Percentiles rank a stretch among this genome's conserved stretches.
Evolutionary conservation across 2,113 vertebrate species (phyloP).

Genomic region (Cebus imitator): DNA sequence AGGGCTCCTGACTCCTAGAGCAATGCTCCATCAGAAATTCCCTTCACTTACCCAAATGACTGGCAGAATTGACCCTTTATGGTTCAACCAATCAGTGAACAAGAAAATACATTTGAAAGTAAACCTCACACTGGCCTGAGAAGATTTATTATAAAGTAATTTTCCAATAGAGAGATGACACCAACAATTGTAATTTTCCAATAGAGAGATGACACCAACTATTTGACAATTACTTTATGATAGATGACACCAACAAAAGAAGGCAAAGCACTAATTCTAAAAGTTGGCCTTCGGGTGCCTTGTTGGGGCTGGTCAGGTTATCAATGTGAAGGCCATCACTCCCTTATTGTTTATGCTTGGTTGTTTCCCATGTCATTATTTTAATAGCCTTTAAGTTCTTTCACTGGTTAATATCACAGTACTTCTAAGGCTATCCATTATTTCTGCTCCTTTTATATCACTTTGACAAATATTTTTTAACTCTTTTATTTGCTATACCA

Average conservation of each 20-base stretch:
- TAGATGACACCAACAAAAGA: no score
- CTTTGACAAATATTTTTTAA: background rate
- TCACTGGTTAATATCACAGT: background rate
- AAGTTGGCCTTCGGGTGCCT: background rate
- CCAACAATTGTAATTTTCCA: background rate
- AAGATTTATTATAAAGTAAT: background rate
- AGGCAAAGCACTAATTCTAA: background rate
- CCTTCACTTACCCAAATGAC: background rate
- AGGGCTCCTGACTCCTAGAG: background rate
- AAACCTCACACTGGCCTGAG: background rate
- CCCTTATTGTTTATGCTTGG: background rate
- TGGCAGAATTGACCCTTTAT: background rate
- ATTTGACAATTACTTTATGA: no score
- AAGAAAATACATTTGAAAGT: background rate
- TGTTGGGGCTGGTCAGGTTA: fast-evolving
- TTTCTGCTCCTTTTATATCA: background rate
- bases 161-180: background rate
- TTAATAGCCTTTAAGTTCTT: background rate
- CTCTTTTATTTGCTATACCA: background rate
- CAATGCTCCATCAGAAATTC: background rate
- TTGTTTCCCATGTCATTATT: background rate
- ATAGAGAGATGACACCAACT: background rate
- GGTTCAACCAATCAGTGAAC: background rate
- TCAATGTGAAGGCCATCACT: fast-evolving
- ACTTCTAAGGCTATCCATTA: background rate